A percentile compares a stretch with the other conserved stretches of the same genome.
Evolutionary conservation across 2,113 vertebrate species (phyloP).

Genomic region (Columba livia): DNA sequence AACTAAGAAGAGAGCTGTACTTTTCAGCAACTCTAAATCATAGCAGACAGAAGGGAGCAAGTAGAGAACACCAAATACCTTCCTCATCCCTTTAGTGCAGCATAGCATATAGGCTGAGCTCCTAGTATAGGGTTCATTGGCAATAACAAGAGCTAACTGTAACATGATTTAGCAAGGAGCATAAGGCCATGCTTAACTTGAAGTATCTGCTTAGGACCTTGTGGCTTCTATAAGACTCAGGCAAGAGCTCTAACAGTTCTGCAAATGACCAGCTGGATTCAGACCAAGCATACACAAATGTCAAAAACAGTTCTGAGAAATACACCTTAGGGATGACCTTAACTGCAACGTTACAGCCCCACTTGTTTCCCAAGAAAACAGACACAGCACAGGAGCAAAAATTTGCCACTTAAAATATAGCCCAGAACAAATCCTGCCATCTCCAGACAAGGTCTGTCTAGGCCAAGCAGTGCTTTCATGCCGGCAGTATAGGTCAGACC

Average conservation of each 20-base stretch:
- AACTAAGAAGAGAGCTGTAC: conserved; percentile 29
- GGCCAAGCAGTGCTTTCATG: not conserved
- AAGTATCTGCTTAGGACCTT: not conserved
- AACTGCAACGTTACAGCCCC: not conserved
- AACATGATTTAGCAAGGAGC: not conserved
- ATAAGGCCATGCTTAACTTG: not conserved
- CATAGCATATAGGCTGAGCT: not conserved
- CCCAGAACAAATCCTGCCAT: not conserved
- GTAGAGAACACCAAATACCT: not conserved
- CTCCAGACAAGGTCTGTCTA: not conserved
- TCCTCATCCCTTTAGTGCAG: not conserved
- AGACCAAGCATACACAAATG: not conserved
- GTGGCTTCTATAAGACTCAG: not conserved
- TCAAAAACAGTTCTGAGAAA: not conserved
- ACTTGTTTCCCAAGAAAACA: not conserved
- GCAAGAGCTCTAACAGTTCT: not conserved
- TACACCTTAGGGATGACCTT: not conserved
- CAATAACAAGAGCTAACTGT: not conserved
- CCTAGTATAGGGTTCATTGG: not conserved
- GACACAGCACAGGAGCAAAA: not conserved
- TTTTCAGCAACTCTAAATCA: conserved; percentile 51
- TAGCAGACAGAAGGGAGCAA: not conserved
- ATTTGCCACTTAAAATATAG: not conserved
- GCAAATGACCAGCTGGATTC: not conserved
- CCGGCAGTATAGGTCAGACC: not conserved